Base-by-base conservation (phyloP, 2,797 vertebrate species). In the Gallinago nigripennis region DNA sequence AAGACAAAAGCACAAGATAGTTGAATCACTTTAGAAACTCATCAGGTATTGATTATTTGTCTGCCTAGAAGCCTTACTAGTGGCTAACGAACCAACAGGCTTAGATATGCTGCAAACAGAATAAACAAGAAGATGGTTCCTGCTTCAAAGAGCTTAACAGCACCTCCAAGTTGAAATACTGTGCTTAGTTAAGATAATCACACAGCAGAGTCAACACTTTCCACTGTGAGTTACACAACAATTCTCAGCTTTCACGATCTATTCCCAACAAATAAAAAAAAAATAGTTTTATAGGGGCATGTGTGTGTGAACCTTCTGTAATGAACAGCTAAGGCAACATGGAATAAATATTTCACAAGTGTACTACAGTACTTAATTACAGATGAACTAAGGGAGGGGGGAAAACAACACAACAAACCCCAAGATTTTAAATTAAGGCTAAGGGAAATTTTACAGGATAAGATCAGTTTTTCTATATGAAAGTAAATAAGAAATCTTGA, bases 121-220 rank as follows among this genome's bases (percentile, higher is more conserved):
- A 66, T n/a, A 79, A 92, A 78, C 43, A 87, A 46, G 37, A 76
- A 16, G 14, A 61, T 48, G 16, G 86, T 50, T 86, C 43, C 71
- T 83, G 37, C 82, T 91, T 89, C 56, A 60, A 60, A 64, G 66
- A 79, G 35, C 73, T 93, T 87, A 96, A 92, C 94, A 89, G 83
- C 39, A 96, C 46, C 79, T 94, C 65, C 64, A 81, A 71, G 88
- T 58, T 92, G 53, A 97, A 97, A 97, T 35, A 87, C 17, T 65
- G 53, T 12, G 70, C 46, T 16, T 69, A 7, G 30, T 77, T 75
- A 84, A 63, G 37, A 66, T n/a, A 84, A 84, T 28, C 86, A 91
- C 33, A 79, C 12, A 39, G 39, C 33, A 6, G 41, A 88, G 64
- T 63, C 86, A 93, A 89, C 45, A 75, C 77, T 64, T 89, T 43